These are phyloP conservation scores for Erynnis tages DNA, from an alignment of 2,888 invertebrate species.

Conservation along the genomic window DNA sequence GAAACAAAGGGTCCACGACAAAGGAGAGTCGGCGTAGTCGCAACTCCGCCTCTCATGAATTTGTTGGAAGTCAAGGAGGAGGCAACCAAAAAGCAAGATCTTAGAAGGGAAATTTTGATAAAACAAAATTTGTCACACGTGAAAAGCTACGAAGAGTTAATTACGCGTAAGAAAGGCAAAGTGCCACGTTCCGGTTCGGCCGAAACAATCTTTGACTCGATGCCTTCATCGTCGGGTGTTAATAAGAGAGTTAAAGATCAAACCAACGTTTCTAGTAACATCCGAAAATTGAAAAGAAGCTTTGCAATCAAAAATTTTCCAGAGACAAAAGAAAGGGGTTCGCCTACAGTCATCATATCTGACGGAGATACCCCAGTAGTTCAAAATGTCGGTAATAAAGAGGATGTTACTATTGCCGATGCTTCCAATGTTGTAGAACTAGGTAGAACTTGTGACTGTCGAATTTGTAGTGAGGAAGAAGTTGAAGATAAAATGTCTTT, in stretches of 20 bases:
- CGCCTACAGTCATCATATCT: conserved; percentile 46
- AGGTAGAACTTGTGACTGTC: conserved; percentile 67
- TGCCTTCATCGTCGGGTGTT: conserved; percentile 12
- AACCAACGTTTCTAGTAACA: conserved; percentile 22
- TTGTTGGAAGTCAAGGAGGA: conserved; percentile 12
- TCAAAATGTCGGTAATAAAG: conserved; percentile 37
- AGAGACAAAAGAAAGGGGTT: conserved; percentile 30
- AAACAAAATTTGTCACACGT: conserved; percentile 48
- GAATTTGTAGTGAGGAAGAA: conserved; percentile 60
- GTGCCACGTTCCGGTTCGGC: conserved; percentile 29
- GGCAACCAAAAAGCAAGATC: conserved; percentile 40
- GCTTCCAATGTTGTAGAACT: conserved; percentile 58
- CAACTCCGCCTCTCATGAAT: conserved; percentile 40
- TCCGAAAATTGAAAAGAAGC: conserved; percentile 42
- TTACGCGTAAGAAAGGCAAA: conserved; percentile 31
- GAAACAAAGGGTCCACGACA: conserved; percentile 41
- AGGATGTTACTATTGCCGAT: conserved; percentile 41
- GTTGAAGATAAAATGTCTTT: conserved; percentile 44
- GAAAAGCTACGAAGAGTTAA: conserved; percentile 56
- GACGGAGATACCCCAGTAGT: conserved; percentile 32
- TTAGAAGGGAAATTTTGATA: conserved; percentile 56
- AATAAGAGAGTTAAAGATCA: conserved; percentile 7
- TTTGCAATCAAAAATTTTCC: conserved; percentile 34
- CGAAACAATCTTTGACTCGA: conserved; percentile 22
- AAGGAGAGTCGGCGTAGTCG: conserved; percentile 46